Evolutionary conservation across 1,140 invertebrate species (phyloP).

Genomic region (Hesperophylax magnus): DNA sequence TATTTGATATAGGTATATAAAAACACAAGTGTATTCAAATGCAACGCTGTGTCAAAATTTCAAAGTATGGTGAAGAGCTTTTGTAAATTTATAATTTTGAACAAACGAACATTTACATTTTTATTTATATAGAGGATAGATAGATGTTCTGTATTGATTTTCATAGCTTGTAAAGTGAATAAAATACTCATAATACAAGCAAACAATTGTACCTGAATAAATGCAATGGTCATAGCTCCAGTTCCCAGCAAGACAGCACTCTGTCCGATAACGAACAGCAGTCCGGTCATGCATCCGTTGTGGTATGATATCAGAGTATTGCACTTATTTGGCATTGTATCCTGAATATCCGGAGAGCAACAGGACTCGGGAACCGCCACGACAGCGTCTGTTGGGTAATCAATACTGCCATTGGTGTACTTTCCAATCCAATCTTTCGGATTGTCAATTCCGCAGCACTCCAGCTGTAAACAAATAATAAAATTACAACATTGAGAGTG

Average conservation of each 20-base stretch:
- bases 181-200: no score
- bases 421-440: conserved; percentile 75
- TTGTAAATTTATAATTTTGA: no score
- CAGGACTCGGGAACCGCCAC: neutral
- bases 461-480: conserved; percentile 71
- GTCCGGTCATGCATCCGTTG: conserved; percentile 77
- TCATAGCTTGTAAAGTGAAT: no score
- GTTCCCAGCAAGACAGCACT: conserved; percentile 84
- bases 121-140: no score
- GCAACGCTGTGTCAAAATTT: no score
- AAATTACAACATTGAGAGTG: no score
- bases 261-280: conserved; percentile 78
- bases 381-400: conserved; percentile 73
- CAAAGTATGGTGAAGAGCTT: no score
- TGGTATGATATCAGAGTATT: conserved; percentile 45
- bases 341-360: neutral
- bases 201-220: conserved; percentile 76
- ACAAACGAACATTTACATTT: no score
- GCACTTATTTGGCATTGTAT: neutral
- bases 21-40: no score
- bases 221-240: conserved; percentile 84
- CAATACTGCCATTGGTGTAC: conserved; percentile 61
- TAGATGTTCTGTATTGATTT: no score
- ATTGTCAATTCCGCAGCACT: conserved; percentile 81
- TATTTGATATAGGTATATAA: no score